phyloP scores from a whole-genome alignment of 2,888 invertebrate species.

The Chrysomela aeneicollis region DNA sequence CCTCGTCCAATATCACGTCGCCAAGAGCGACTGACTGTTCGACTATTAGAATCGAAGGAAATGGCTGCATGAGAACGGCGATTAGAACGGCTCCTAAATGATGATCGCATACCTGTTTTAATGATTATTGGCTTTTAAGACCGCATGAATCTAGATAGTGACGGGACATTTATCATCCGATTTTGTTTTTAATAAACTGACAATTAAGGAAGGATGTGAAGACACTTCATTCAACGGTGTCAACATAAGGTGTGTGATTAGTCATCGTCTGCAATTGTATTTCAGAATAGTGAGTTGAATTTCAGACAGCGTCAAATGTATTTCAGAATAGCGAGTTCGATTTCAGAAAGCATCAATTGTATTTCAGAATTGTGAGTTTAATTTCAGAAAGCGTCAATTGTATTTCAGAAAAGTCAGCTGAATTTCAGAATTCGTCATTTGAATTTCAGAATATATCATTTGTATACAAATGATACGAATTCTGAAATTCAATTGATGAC shows the following conservation, averaged over 20 bases:
- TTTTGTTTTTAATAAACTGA: constrained; percentile 2
- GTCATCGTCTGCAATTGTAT: neutral
- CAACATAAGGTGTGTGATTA: neutral
- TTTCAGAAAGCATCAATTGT: too few relatives aligned
- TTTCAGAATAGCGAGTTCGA: too few relatives aligned
- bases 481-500: too few relatives aligned
- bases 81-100: neutral
- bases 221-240: neutral
- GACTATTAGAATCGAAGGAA: neutral
- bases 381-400: too few relatives aligned
- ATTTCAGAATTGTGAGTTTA: too few relatives aligned
- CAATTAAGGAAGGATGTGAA: constrained; percentile 3
- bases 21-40: too few relatives aligned
- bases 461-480: too few relatives aligned
- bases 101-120: neutral
- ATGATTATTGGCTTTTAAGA: constrained; percentile 3
- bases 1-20: neutral
- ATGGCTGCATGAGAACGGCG: neutral
- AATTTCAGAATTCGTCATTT: too few relatives aligned
- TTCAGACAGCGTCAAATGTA: too few relatives aligned
- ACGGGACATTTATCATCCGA: neutral
- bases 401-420: too few relatives aligned
- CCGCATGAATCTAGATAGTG: constrained; percentile 1
- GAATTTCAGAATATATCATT: too few relatives aligned
- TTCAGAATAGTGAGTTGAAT: too few relatives aligned